A percentile compares a stretch with the other conserved stretches of the same genome.
Conservation (phyloP, 2,113 vertebrate species). For the Polypterus senegalus region DNA sequence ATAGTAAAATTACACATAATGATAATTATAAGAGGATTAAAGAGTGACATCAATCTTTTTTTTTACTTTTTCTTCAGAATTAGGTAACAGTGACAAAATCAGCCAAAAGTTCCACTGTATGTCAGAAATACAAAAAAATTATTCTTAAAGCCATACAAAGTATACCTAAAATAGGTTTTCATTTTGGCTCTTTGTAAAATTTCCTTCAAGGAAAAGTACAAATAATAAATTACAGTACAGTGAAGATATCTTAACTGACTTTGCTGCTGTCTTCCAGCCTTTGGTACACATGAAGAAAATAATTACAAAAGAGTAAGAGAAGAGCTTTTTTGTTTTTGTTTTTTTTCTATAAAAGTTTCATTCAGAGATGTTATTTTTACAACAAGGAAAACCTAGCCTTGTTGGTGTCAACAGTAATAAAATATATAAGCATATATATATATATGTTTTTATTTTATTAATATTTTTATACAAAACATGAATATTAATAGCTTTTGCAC, state of each 20-base stretch:
- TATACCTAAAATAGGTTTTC: constrained; percentile 79
- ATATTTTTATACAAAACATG: constrained; percentile 63
- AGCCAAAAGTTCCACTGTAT: constrained; percentile 75
- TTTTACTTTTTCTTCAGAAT: constrained; percentile 59
- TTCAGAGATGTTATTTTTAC: constrained; percentile 66
- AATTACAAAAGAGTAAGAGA: constrained; percentile 66
- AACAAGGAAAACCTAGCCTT: constrained; percentile 68
- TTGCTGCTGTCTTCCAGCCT: constrained; percentile 96
- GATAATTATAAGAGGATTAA: constrained; percentile 59
- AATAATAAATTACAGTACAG: constrained; percentile 99
- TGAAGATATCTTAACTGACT: constrained; percentile 93
- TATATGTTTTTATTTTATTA: constrained; percentile 42
- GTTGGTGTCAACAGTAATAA: constrained; percentile 67
- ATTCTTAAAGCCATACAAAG: constrained; percentile 88
- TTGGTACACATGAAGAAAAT: constrained; percentile 69
- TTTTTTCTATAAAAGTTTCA: constrained; percentile 68
- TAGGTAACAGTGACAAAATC: constrained; percentile 83
- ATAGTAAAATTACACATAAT: constrained; percentile 60
- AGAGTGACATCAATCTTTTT: constrained; percentile 50
- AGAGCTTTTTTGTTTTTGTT: constrained; percentile 57
- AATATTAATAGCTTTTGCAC: constrained; percentile 59
- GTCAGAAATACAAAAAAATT: constrained; percentile 87
- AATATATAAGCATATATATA: constrained; percentile 62
- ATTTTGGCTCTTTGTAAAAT: constrained; percentile 31
- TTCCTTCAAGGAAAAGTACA: constrained; percentile 99